Percentiles rank a stretch among this genome's conserved stretches.
These are phyloP conservation scores for Psittacula derbiana DNA, from an alignment of 2,797 vertebrate species.

Conservation along the genomic window DNA sequence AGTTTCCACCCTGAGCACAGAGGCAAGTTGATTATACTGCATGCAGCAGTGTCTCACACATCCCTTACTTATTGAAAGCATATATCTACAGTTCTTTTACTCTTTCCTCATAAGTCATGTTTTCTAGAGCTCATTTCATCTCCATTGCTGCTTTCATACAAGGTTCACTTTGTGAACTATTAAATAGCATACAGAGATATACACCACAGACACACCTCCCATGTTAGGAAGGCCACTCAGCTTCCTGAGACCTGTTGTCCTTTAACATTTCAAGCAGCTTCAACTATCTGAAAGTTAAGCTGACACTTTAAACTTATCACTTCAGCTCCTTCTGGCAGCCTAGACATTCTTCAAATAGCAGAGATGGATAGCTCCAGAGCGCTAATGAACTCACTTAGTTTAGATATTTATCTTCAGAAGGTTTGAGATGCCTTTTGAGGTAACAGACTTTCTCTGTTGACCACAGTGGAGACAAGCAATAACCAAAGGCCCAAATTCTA, in stretches of 20 bases:
- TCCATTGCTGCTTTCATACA: neutral
- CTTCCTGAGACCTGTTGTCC: neutral
- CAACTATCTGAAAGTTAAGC: neutral
- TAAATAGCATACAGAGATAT: neutral
- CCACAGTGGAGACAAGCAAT: neutral
- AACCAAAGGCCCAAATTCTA: neutral
- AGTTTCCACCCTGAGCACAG: neutral
- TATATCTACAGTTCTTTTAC: neutral
- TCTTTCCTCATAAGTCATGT: accelerated
- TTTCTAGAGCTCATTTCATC: neutral
- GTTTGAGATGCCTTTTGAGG: neutral
- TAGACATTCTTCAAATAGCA: neutral
- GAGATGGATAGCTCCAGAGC: neutral
- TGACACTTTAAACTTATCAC: neutral
- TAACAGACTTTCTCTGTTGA: neutral
- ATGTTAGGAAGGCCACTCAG: accelerated
- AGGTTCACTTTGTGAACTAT: neutral
- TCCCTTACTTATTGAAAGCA: neutral
- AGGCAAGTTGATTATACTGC: neutral
- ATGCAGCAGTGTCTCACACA: no score
- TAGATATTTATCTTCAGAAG: neutral
- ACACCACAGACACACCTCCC: neutral
- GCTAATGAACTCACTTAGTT: neutral
- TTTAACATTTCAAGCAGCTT: neutral
- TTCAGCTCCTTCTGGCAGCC: neutral